Evolutionary conservation across 2,888 invertebrate genomes (phyloP).

Genomic region (Macroteleia sp.): DNA sequence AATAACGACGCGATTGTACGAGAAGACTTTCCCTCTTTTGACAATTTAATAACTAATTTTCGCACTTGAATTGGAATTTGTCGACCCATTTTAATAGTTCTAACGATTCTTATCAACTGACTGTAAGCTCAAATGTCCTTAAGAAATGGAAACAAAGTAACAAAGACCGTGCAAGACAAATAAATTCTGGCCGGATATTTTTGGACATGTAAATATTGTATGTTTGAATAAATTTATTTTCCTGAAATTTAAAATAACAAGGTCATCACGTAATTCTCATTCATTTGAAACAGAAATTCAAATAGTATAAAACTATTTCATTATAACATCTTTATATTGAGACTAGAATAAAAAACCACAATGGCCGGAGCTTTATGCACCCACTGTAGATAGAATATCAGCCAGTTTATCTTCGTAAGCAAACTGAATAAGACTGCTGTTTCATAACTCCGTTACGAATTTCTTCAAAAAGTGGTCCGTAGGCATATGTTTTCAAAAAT

Average conservation of each 20-base stretch:
- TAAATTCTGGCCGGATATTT: constrained; percentile 16
- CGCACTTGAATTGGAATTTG: constrained; percentile 3
- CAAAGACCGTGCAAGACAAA: neutral
- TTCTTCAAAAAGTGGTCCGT: too few relatives aligned
- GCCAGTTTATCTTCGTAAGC: too few relatives aligned
- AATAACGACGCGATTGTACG: neutral
- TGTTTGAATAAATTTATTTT: neutral
- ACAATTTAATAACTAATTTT: neutral
- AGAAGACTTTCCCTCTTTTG: constrained; percentile 15
- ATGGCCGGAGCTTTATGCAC: neutral
- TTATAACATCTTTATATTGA: neutral
- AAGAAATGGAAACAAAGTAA: neutral
- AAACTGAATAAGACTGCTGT: too few relatives aligned
- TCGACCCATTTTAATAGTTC: constrained; percentile 5
- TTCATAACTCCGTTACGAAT: too few relatives aligned
- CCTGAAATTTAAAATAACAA: neutral
- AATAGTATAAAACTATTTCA: neutral
- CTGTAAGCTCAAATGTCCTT: neutral
- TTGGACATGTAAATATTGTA: constrained; percentile 13
- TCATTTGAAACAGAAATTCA: neutral
- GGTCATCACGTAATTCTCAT: neutral
- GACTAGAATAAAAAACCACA: constrained; percentile 1
- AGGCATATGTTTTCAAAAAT: too few relatives aligned
- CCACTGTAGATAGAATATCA: constrained; percentile 78
- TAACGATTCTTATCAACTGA: neutral